A percentile compares a stretch with the other conserved stretches of the same genome.
phyloP scores from a whole-genome alignment of 1,140 invertebrate genomes.

The Panagrolaimus sp. region DNA sequence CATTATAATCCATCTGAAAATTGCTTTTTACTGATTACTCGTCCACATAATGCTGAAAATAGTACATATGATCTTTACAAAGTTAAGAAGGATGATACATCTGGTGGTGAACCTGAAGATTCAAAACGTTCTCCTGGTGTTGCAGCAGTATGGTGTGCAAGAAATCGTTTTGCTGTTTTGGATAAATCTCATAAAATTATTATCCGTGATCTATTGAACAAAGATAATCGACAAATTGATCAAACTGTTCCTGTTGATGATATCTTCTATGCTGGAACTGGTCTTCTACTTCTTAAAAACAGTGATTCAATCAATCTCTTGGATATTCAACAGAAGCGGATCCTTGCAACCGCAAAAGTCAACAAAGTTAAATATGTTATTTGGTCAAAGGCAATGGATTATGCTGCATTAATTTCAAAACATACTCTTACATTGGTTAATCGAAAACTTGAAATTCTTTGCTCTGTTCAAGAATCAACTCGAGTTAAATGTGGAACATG shows the following conservation, averaged over 20 bases:
- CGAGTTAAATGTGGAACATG: slow-evolving; percentile 94
- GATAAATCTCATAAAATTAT: slow-evolving; percentile 68
- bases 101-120: slow-evolving; percentile 63
- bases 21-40: slow-evolving; percentile 75
- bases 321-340: slow-evolving; percentile 92
- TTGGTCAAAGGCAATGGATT: slow-evolving; percentile 90
- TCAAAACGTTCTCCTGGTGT: slow-evolving; percentile 80
- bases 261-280: slow-evolving; percentile 96
- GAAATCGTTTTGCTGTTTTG: slow-evolving; percentile 94
- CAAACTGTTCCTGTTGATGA: slow-evolving; percentile 80
- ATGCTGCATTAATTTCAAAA: slow-evolving; percentile 86
- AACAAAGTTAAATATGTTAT: slow-evolving; percentile 74
- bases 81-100: slow-evolving; percentile 66
- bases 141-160: slow-evolving; percentile 92
- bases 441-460: slow-evolving; percentile 67
- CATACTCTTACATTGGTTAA: slow-evolving; percentile 66
- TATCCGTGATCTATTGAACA: slow-evolving; percentile 96
- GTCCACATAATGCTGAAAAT: slow-evolving; percentile 74
- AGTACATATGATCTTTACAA: slow-evolving; percentile 88
- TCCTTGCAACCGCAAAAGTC: slow-evolving; percentile 44
- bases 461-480: slow-evolving; percentile 87
- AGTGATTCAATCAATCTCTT: slow-evolving; percentile 81
- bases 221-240: slow-evolving; percentile 90
- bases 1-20: slow-evolving; percentile 94
- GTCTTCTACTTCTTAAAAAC: slow-evolving; percentile 85